A percentile compares a stretch with the other conserved stretches of the same genome.
phyloP scores from a whole-genome alignment of 2,888 invertebrate species.

The Pollenia labialis region DNA sequence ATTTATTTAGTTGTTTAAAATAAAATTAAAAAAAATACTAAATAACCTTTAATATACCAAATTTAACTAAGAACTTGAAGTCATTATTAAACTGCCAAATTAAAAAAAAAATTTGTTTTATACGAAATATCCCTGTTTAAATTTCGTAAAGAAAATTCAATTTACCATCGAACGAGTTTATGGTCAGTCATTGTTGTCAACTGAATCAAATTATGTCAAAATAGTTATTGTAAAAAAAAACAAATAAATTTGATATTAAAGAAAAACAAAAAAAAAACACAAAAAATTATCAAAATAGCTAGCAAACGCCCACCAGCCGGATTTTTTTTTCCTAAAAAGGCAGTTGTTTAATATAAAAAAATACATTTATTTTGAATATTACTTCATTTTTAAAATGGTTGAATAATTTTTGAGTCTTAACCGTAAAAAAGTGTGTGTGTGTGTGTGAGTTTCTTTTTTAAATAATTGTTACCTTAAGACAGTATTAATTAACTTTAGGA shows the following conservation, averaged over 20 bases:
- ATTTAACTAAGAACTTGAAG: conserved; percentile 11
- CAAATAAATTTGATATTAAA: not conserved
- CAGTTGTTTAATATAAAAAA: not conserved
- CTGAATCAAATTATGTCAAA: conserved; percentile 40
- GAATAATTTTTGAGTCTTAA: not conserved
- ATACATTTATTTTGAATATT: not conserved
- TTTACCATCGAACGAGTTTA: not conserved
- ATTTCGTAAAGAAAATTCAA: not conserved
- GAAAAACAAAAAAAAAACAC: not conserved
- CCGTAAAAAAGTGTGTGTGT: no score
- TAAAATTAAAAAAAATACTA: not conserved
- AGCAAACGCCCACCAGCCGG: conserved; percentile 18
- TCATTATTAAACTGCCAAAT: conserved; percentile 17
- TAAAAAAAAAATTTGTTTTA: not conserved
- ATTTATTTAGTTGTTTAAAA: not conserved
- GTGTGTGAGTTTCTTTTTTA: no score
- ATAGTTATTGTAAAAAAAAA: conserved; percentile 2
- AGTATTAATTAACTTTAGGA: no score
- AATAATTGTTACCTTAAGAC: no score
- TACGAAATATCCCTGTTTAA: not conserved
- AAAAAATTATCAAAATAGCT: not conserved
- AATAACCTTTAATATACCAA: conserved; percentile 23
- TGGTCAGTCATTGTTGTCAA: conserved; percentile 32
- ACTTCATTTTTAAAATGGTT: conserved; percentile 1
- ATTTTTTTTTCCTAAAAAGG: conserved; percentile 22